Base-by-base conservation (phyloP, 1,140 invertebrate genomes). In the Zelostemma sp. region DNA sequence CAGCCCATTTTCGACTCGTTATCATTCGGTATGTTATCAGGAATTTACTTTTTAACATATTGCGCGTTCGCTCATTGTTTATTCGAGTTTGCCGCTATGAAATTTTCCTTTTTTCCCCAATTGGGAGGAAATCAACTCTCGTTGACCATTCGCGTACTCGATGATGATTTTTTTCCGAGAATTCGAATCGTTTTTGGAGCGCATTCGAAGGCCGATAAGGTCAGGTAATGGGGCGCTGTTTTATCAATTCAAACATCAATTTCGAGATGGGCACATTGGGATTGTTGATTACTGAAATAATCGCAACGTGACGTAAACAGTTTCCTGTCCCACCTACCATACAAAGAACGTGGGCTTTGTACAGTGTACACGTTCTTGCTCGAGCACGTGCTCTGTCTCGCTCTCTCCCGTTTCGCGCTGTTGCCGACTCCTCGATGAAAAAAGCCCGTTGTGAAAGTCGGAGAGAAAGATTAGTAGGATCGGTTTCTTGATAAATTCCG, bases 291-390 rank as follows among this genome's bases (percentile, higher is more conserved):
- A n/a, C n/a, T 25, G 21, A 25, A 69, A 64, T 64, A 46, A 69
- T 69, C 55, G 41, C 48, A 46, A 21, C 59, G 46, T 64, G 67
- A 64, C 67, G 60, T 61, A 64, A 64, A 69, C 66, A 50, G 57
- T 70, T 69, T 70, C 68, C 57, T 63, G 66, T 65, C 68, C 61
- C 68, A 70, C 61, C 61, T 70, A 61, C 60, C 57, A 62, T 70
- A 70, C 68, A 70, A 70, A 70, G 68, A 65, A 50, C 61, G 57
- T 62, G 50, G 17, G 51, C 50, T 62, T 68, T 59, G 63, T 66
- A 59, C 21, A 8, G 21, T 38, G 56, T 21, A 59, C 18, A 28
- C 16, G 28, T 28, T 17, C 14, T 17, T 14, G 35, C 14, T 14
- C n/a, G 33, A 9, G 5, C 18, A 25, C 48, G 1, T 1, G 31